Evolutionary conservation across 2,113 vertebrate species (phyloP).

Genomic region (Ovibos moschatus): DNA sequence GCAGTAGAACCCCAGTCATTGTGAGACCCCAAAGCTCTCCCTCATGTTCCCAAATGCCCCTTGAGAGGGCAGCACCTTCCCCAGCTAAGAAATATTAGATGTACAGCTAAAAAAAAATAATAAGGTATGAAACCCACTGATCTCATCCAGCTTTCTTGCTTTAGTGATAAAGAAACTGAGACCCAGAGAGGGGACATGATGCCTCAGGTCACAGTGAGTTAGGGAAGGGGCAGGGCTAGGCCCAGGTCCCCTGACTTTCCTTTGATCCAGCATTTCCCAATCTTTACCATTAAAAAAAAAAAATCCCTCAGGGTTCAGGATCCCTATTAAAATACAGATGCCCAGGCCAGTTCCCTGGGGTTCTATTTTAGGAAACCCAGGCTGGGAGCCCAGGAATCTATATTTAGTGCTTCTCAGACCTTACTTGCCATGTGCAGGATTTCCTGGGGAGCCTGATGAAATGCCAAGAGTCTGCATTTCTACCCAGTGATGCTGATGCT

Average conservation of each 20-base stretch:
- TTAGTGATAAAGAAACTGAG: background rate
- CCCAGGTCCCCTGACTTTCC: background rate
- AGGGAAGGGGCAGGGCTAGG: background rate
- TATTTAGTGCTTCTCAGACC: background rate
- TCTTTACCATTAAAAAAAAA: background rate
- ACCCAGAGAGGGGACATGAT: background rate
- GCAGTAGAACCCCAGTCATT: background rate
- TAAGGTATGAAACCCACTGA: background rate
- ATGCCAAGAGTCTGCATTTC: background rate
- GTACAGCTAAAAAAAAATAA: background rate
- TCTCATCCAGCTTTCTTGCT: background rate
- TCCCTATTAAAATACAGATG: background rate
- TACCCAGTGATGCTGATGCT: background rate
- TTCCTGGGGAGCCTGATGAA: background rate
- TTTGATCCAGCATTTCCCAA: background rate
- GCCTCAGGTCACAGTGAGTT: background rate
- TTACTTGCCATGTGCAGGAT: background rate
- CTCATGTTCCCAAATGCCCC: background rate
- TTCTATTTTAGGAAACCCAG: background rate
- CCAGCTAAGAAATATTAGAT: background rate
- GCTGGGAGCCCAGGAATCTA: background rate
- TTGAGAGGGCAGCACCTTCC: background rate
- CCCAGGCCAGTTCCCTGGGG: background rate
- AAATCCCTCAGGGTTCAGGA: background rate
- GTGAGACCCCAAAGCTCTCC: background rate